Evolutionary conservation across 2,797 vertebrate genomes (phyloP).

Genomic region (Oryzias dopingdopingensis): DNA sequence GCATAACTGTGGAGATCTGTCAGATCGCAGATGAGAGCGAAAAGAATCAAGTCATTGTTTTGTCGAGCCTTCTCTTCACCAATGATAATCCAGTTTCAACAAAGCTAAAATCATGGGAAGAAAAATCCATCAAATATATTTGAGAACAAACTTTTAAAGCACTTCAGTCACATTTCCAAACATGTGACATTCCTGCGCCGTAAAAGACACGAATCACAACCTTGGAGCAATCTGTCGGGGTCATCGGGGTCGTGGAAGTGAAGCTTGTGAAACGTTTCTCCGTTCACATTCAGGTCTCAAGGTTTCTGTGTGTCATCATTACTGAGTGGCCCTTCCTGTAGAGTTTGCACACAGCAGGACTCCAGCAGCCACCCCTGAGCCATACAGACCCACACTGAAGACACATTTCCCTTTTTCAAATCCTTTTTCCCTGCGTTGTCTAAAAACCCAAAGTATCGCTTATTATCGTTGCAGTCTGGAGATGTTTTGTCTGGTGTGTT

Average conservation of each 20-base stretch:
- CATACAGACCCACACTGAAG: slow-evolving; percentile 33
- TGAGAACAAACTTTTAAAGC: slow-evolving; percentile 60
- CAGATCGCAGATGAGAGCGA: slow-evolving; percentile 7
- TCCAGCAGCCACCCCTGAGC: slow-evolving; percentile 37
- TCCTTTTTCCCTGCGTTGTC: slow-evolving; percentile 11
- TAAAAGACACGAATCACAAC: slow-evolving; percentile 33
- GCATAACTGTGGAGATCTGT: slow-evolving; percentile 18
- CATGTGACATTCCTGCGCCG: slow-evolving; percentile 43
- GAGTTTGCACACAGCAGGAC: slow-evolving; percentile 28
- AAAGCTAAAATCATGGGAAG: slow-evolving; percentile 20
- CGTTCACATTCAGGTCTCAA: slow-evolving; percentile 55
- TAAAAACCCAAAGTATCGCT: slow-evolving; percentile 17
- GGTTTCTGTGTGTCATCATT: slow-evolving; percentile 26
- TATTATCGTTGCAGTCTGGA: slow-evolving; percentile 8
- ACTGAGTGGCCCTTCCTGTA: slow-evolving; percentile 39
- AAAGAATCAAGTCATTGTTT: slow-evolving; percentile 10
- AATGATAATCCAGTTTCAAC: background rate
- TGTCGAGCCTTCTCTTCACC: no score
- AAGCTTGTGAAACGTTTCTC: slow-evolving; percentile 63
- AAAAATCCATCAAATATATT: slow-evolving; percentile 29
- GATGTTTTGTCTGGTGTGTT: slow-evolving; percentile 12
- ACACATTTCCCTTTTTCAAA: slow-evolving; percentile 32
- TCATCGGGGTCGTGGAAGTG: slow-evolving; percentile 53
- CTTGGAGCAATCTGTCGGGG: slow-evolving; percentile 42
- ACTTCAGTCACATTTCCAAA: slow-evolving; percentile 50